Conservation (phyloP, 2,888 invertebrate species). For the Rhorus exstirpatorius region DNA sequence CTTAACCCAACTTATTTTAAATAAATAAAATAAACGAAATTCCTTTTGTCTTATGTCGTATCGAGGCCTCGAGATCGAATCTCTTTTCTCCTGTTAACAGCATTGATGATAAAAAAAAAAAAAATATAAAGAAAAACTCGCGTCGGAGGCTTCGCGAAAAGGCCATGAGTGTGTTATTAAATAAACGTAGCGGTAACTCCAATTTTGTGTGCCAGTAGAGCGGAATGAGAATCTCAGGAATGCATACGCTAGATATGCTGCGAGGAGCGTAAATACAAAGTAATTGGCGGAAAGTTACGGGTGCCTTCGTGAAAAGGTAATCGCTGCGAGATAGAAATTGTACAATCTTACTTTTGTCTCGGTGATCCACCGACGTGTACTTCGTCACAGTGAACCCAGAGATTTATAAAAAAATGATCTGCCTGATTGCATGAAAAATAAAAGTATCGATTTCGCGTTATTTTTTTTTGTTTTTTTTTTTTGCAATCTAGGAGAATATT, state of each 20-base stretch:
- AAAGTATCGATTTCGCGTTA: neutral
- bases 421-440: neutral
- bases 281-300: neutral
- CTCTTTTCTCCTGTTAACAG: neutral
- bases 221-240: slow-evolving; percentile 41
- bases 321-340: neutral
- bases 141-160: neutral
- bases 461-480: no score
- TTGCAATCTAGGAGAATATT: no score
- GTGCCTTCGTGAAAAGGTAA: neutral
- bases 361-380: neutral
- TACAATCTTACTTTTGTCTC: neutral
- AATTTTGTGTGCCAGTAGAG: slow-evolving; percentile 54
- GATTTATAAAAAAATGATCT: neutral
- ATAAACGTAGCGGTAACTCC: slow-evolving; percentile 30
- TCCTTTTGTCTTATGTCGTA: neutral
- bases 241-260: slow-evolving; percentile 16
- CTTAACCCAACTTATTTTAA: no score
- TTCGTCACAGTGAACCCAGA: neutral
- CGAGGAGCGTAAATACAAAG: neutral
- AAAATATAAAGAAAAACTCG: slow-evolving; percentile 9
- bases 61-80: neutral
- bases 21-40: no score
- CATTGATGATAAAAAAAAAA: no score
- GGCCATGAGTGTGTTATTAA: slow-evolving; percentile 43